Percentiles rank a stretch among this genome's conserved stretches.
Evolutionary conservation across 1,140 invertebrate species (phyloP).

Genomic region (Mizuhopecten yessoensis): DNA sequence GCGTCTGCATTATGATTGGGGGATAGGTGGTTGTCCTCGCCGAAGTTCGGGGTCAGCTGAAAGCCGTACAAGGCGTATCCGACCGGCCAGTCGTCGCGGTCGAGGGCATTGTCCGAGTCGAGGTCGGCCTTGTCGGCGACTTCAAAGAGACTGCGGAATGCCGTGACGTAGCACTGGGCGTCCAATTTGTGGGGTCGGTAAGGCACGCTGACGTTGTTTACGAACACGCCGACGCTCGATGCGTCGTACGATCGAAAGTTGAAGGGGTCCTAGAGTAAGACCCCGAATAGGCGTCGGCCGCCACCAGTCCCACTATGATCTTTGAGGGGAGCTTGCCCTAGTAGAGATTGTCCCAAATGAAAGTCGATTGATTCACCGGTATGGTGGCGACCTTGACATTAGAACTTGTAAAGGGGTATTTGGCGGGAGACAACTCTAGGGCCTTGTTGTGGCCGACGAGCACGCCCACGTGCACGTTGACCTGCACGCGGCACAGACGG

Average conservation of each 20-base stretch:
- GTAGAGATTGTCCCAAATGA: conserved; percentile 43
- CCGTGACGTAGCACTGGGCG: conserved; percentile 30
- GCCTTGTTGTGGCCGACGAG: conserved; percentile 40
- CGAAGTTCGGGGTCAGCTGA: conserved; percentile 33
- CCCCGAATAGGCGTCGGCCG: neutral
- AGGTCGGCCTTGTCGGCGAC: conserved; percentile 41
- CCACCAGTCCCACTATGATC: conserved; percentile 42
- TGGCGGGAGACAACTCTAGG: conserved; percentile 28
- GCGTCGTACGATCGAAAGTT: neutral
- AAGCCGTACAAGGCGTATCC: conserved; percentile 47
- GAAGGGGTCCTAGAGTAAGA: too few relatives aligned
- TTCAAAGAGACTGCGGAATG: conserved; percentile 44
- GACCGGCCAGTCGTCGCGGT: conserved; percentile 21
- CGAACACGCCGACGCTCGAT: neutral
- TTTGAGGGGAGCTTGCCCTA: neutral
- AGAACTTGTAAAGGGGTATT: neutral
- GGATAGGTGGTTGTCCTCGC: neutral
- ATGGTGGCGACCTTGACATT: conserved; percentile 43
- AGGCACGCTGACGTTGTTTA: neutral
- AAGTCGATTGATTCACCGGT: neutral
- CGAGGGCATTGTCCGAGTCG: conserved; percentile 44
- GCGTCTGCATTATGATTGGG: neutral
- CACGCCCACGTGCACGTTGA: conserved; percentile 12
- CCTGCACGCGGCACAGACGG: conserved; percentile 17
- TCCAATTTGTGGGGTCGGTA: conserved; percentile 19